A percentile compares a stretch with the other conserved stretches of the same genome.
These are phyloP conservation scores for Danio tinwini DNA, from an alignment of 2,797 vertebrate genomes.

Conservation along the genomic window DNA sequence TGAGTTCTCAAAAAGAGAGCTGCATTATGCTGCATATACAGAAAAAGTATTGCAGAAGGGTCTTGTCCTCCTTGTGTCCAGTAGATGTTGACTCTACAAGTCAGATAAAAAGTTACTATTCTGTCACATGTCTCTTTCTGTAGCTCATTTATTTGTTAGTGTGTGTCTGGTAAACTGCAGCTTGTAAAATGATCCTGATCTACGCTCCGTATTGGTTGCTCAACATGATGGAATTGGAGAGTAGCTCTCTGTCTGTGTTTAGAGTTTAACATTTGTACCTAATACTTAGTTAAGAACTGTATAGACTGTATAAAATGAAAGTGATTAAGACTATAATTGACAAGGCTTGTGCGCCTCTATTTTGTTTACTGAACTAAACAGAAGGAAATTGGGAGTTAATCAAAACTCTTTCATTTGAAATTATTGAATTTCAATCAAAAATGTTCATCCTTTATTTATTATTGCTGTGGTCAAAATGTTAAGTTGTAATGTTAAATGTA, in stretches of 20 bases:
- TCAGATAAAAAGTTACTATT: not conserved
- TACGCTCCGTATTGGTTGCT: conserved; percentile 16
- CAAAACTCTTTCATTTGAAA: not conserved
- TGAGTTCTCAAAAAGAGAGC: not conserved
- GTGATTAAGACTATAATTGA: not conserved
- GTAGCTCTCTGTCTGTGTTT: not conserved
- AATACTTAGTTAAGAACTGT: not conserved
- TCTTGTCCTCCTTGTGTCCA: not conserved
- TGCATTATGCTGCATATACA: not conserved
- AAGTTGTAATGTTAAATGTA: no score
- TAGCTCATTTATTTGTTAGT: not conserved
- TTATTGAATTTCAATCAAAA: no score
- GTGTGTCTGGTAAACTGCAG: conserved; percentile 29
- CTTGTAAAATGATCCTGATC: conserved; percentile 43
- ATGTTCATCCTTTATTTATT: not conserved
- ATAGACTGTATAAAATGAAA: not conserved
- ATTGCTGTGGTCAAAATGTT: no score
- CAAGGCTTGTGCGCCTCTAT: not conserved
- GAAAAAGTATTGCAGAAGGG: not conserved
- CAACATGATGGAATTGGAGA: conserved; percentile 1
- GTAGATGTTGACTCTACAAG: not conserved
- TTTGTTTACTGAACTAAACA: not conserved
- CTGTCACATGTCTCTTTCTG: not conserved
- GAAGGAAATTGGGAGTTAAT: not conserved
- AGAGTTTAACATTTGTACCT: not conserved